Percentiles rank a stretch among this genome's conserved stretches.
Evolutionary conservation across 2,888 invertebrate genomes (phyloP).

Genomic region (Cephalotes varians): DNA sequence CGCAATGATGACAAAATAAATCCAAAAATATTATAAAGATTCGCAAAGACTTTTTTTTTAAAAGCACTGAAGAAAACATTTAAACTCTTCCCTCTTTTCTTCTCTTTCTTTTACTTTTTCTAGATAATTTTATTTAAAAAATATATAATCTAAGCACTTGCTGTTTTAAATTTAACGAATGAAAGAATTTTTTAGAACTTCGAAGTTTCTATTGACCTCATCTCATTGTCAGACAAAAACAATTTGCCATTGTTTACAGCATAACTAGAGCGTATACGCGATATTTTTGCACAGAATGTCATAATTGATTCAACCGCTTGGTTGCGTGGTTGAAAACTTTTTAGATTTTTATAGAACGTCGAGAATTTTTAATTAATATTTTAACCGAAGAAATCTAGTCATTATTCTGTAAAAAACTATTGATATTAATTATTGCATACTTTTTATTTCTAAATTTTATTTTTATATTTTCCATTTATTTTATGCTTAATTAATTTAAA

Average conservation of each 20-base stretch:
- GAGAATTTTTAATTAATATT: neutral
- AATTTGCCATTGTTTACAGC: constrained; percentile 35
- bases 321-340: constrained; percentile 27
- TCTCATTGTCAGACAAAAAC: constrained; percentile 7
- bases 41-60: neutral
- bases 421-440: neutral
- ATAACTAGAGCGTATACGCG: constrained; percentile 20
- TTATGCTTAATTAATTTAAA: neutral
- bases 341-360: constrained; percentile 2
- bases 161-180: neutral
- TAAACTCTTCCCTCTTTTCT: neutral
- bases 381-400: neutral
- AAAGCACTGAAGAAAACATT: neutral
- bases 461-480: neutral
- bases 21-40: neutral
- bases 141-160: neutral
- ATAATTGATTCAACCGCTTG: constrained; percentile 38
- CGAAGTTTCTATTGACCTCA: constrained; percentile 6
- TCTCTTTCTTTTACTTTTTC: neutral
- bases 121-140: neutral
- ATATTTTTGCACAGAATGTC: constrained; percentile 28
- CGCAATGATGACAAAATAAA: neutral
- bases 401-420: neutral
- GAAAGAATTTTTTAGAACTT: constrained; percentile 5
- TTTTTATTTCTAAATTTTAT: neutral